A percentile compares a stretch with the other conserved stretches of the same genome.
Evolutionary conservation across 35 echinoderm and acorn worm species (phyloP).

Genomic region (Patiria miniata): DNA sequence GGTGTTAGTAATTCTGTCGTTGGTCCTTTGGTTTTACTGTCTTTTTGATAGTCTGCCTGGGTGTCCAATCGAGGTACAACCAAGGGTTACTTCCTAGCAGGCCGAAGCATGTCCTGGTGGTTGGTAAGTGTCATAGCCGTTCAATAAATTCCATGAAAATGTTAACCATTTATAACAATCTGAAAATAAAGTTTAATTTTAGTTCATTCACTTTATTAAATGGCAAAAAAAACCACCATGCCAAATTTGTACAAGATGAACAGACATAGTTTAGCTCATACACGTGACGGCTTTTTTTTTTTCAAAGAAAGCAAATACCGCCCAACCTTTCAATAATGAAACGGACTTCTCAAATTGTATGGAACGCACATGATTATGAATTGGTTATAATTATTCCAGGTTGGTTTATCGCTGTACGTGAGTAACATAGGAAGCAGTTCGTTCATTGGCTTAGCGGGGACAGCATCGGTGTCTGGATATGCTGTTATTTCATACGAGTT

Average conservation of each 20-base stretch:
- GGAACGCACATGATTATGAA: no score
- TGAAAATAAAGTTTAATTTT: no score
- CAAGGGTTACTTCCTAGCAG: constrained; percentile 85
- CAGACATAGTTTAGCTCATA: no score
- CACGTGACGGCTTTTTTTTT: no score
- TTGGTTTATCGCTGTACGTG: constrained; percentile 86
- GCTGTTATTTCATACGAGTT: constrained; percentile 79
- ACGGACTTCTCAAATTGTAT: no score
- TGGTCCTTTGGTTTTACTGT: background rate
- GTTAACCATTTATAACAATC: no score
- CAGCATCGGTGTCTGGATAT: constrained; percentile 64
- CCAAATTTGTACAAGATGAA: no score
- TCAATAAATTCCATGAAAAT: no score
- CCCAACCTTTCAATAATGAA: no score
- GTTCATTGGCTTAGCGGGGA: constrained; percentile 78
- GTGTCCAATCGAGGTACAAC: constrained; percentile 72
- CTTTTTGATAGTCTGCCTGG: constrained; percentile 58
- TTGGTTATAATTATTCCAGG: constrained; percentile 59
- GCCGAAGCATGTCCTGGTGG: constrained; percentile 84
- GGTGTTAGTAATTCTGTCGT: background rate
- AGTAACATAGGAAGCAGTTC: constrained; percentile 84
- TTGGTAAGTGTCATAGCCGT: constrained; percentile 59
- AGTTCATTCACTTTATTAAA: no score
- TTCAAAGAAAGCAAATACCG: no score
- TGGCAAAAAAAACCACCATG: no score